These are phyloP conservation scores for Hemitrygon akajei DNA, from an alignment of 2,797 vertebrate genomes.

Conservation along the genomic window DNA sequence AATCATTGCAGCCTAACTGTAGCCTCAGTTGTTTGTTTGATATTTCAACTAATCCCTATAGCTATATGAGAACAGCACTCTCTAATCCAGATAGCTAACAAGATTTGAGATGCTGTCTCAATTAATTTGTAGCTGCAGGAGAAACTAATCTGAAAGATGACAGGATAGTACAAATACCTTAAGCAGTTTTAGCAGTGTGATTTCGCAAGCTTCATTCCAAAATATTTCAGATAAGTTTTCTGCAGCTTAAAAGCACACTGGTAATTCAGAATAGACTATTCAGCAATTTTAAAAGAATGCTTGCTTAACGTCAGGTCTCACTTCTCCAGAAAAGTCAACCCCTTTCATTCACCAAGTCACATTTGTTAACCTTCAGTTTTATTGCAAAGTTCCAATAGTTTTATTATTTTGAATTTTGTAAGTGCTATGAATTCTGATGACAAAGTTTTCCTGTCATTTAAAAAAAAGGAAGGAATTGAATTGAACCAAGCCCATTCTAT, in stretches of 20 bases:
- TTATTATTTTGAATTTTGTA: background rate
- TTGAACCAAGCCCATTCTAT: background rate
- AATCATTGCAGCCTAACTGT: background rate
- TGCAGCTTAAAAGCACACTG: background rate
- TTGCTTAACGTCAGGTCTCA: background rate
- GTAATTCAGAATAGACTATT: background rate
- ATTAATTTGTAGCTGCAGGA: background rate
- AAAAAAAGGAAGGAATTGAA: background rate
- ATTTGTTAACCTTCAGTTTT: background rate
- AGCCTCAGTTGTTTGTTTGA: background rate
- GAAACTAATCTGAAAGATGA: background rate
- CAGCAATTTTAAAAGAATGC: background rate
- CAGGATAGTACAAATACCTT: background rate
- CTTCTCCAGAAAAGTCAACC: background rate
- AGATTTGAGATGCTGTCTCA: constrained; percentile 13
- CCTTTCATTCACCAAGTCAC: background rate
- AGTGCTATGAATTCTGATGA: background rate
- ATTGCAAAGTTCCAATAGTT: background rate
- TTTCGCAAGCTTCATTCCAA: background rate
- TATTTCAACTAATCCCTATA: background rate
- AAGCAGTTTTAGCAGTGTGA: background rate
- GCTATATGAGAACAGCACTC: background rate
- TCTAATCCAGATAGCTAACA: background rate
- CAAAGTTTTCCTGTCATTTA: background rate
- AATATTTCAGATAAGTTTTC: background rate